Evolutionary conservation across 2,113 vertebrate genomes (phyloP), one percentile per base, ranked within the genome.

Genomic region (Eretmodus cyanostictus): DNA sequence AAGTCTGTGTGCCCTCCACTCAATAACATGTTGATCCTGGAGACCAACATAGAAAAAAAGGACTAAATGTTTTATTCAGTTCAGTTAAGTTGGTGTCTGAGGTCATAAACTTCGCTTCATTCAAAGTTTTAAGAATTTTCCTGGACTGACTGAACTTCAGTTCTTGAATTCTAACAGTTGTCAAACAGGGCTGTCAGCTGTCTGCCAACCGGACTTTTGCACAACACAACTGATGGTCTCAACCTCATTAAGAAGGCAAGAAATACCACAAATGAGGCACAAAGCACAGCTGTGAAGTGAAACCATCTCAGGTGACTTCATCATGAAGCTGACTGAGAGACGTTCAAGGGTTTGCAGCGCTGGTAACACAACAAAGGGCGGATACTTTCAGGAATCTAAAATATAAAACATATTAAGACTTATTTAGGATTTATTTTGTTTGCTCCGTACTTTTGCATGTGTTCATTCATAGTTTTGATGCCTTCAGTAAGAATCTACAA

Each of bases 211-310:
- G 2, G 57, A 31, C 57, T 61, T 61, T 61, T 61, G 57, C 27
- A 31, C 54, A 55, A 55, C 54, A 27, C 57, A 9, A 0, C 57
- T 0, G 0, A 61, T 61, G 27, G 0, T 31, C 57, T 61, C 27
- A 6, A 61, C 57, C 8, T 59, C 27, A 17, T 31, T 61, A 61
- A 31, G 27, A 2, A 2, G 57, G 14, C 57, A 59, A 59, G 27
- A 59, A 59, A 59, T 31, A 6, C 57, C 27, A 59, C 57, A 59
- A 59, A 59, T 0, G 27, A 59, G 1, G 8, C 24, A 59, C 24
- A 59, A 59, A 9, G 27, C 3, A 59, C 27, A 31, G 14, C 31
- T 59, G 2, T 59, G 27, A 59, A 59, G 57, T 31, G 57, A 59
- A 59, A 17, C 57, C 8, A 9, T 59, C 0, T 59, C 57, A 31